Percentiles rank a stretch among this genome's conserved stretches.
Evolutionary conservation across 2,113 vertebrate genomes (phyloP).

Genomic region (Holacanthus passer): DNA sequence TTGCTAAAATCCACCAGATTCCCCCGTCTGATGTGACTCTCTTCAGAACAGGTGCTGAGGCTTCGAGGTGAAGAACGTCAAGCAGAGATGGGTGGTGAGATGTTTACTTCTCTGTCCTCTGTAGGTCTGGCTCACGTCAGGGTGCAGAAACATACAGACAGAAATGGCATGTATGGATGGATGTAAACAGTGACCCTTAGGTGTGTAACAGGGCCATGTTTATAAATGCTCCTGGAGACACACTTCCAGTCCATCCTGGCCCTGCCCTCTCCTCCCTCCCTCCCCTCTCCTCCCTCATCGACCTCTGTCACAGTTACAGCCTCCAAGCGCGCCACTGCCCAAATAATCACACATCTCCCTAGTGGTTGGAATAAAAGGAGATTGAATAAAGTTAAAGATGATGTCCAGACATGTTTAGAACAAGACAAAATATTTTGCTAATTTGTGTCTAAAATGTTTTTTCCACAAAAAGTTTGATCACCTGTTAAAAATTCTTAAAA

Average conservation of each 20-base stretch:
- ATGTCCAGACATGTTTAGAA: background rate
- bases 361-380: background rate
- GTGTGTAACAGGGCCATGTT: slow-evolving; percentile 67
- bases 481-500: background rate
- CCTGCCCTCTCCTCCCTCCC: slow-evolving; percentile 53
- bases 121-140: background rate
- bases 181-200: slow-evolving; percentile 70
- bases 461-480: background rate
- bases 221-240: slow-evolving; percentile 78
- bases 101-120: background rate
- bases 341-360: slow-evolving; percentile 30
- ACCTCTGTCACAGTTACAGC: slow-evolving; percentile 46
- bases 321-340: slow-evolving; percentile 15
- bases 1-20: slow-evolving; percentile 12
- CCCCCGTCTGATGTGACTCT: slow-evolving; percentile 1
- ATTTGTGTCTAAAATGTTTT: background rate
- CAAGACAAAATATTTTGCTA: background rate
- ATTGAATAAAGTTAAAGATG: background rate
- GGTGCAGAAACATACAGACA: slow-evolving; percentile 14
- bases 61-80: background rate
- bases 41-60: background rate
- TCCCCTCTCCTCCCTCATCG: slow-evolving; percentile 29
- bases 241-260: slow-evolving; percentile 80
- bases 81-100: background rate
- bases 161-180: slow-evolving; percentile 40